Percentiles rank a stretch among this genome's conserved stretches.
phyloP scores from a whole-genome alignment of 2,797 vertebrate species.

The Mormyrops boulengeri region DNA sequence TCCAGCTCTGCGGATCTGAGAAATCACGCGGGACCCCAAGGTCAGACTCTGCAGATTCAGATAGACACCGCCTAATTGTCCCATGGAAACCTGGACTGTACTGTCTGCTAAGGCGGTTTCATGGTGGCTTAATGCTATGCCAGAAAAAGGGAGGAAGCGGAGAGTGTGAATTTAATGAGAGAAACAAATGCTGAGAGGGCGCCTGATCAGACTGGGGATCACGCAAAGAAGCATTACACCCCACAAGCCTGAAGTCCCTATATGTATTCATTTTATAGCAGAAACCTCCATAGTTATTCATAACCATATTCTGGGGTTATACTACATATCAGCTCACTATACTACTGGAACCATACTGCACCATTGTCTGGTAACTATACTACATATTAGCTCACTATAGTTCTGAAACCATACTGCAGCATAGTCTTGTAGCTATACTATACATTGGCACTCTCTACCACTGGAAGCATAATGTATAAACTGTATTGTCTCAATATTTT shows the following conservation, averaged over 20 bases:
- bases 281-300: not conserved
- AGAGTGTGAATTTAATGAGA: not conserved
- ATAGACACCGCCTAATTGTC: not conserved
- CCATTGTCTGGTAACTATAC: not conserved
- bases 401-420: not conserved
- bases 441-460: not conserved
- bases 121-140: not conserved
- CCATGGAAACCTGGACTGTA: not conserved
- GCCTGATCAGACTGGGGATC: not conserved
- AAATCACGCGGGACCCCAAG: not conserved
- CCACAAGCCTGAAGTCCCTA: not conserved
- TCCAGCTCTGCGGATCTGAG: not conserved
- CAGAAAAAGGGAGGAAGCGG: not conserved
- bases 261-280: not conserved
- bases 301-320: not conserved
- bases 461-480: not conserved
- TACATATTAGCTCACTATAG: not conserved
- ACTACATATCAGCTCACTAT: not conserved
- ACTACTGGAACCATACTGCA: not conserved
- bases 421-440: not conserved
- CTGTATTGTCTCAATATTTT: not conserved
- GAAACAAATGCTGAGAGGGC: not conserved
- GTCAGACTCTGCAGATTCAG: conserved; percentile 4
- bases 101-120: not conserved
- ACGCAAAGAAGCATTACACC: not conserved